Evolutionary conservation across 2,888 invertebrate genomes (phyloP).

Genomic region (Drosophila atroscutellata): DNA sequence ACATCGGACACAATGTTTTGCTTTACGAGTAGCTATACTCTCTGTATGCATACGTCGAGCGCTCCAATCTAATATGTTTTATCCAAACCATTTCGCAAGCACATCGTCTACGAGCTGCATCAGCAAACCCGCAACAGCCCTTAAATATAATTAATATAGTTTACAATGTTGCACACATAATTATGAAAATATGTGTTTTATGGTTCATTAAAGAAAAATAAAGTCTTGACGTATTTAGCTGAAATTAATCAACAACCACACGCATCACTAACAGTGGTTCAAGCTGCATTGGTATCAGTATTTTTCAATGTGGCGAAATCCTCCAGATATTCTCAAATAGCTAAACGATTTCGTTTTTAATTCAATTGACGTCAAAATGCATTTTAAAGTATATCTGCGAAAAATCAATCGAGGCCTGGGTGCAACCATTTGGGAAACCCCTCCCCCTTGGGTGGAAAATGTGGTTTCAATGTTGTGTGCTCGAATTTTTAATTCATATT

Average conservation of each 20-base stretch:
- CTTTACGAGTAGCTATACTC: background rate
- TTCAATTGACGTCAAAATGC: background rate
- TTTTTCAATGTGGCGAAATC: background rate
- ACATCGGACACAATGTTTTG: slow-evolving; percentile 3
- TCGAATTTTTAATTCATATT: background rate
- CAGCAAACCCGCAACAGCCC: slow-evolving; percentile 5
- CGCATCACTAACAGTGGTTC: background rate
- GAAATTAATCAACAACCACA: background rate
- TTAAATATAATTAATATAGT: slow-evolving; percentile 31
- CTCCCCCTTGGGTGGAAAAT: background rate
- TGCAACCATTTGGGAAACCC: background rate
- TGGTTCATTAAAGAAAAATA: slow-evolving; percentile 29
- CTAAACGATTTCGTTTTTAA: background rate
- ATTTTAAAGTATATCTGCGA: background rate
- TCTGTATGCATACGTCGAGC: too few relatives aligned
- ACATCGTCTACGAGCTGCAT: slow-evolving; percentile 13
- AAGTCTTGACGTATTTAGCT: slow-evolving; percentile 42
- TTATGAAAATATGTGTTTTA: slow-evolving; percentile 31
- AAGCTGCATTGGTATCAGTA: background rate
- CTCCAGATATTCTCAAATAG: background rate
- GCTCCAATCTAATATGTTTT: slow-evolving; percentile 7
- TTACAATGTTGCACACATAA: slow-evolving; percentile 36
- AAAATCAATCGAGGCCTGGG: slow-evolving; percentile 4
- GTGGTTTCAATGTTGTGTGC: background rate
- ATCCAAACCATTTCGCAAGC: slow-evolving; percentile 1